Base-by-base conservation (phyloP, 2,113 vertebrate species). In the Anhinga anhinga region DNA sequence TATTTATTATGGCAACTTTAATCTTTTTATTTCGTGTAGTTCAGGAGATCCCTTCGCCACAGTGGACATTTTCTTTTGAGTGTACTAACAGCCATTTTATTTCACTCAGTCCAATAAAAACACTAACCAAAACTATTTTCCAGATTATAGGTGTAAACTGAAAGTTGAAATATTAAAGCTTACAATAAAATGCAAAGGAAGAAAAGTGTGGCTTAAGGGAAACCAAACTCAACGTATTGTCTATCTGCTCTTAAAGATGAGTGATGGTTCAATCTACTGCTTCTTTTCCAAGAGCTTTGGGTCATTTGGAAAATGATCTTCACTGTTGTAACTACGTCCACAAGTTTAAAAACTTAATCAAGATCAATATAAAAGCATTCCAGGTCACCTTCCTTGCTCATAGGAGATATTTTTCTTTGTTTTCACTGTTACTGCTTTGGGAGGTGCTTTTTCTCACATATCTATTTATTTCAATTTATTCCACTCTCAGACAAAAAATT, bases 281-380 rank as follows among this genome's bases (percentile, higher is more conserved):
- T 59, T 19, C 40, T 81, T 62, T 94, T 85, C 69, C 26, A 76
- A 44, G 52, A 91, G 44, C 30, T 93, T 49, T 79, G 56, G 23
- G 25, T 87, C 21, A 86, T 87, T 95, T 55, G 82, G 22, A 86
- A 96, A 91, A 71, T 67, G 19, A 36, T 76, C 40, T 76, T 87
- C 38, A 47, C 10, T 65, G 27, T 25, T 83, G 6, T 50, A 82
- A 67, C 56, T 89, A n/a, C 38, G 42, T 36, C 62, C 70, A 88
- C 44, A 56, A 69, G 27, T 90, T 91, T 32, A 69, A 76, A 90
- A 90, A 67, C 47, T 50, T 93, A 61, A 85, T 91, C 53, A 72
- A 93, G 58, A 91, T 90, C 61, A 90, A 91, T 91, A 82, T 18
- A 45, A 84, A 92, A 94, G 11, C 47, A 91, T 85, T 80, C 7